phyloP scores from a whole-genome alignment of 2,113 vertebrate genomes.

The Pteropus alecto region DNA sequence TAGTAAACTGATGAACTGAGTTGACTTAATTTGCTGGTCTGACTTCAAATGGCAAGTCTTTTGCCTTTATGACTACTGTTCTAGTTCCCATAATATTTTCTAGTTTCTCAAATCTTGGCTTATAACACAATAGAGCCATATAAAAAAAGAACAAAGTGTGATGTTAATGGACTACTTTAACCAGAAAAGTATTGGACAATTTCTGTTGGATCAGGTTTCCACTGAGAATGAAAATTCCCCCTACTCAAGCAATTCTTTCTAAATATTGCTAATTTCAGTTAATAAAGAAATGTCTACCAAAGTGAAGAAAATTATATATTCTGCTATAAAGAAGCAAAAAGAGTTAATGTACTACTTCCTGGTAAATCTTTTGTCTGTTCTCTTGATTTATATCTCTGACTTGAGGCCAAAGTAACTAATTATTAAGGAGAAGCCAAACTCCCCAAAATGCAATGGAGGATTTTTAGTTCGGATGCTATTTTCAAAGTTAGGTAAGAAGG shows the following conservation, averaged over 20 bases:
- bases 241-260: background rate
- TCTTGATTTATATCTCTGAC: background rate
- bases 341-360: background rate
- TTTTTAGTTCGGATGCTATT: background rate
- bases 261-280: background rate
- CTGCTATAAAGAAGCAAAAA: background rate
- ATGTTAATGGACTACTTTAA: background rate
- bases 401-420: background rate
- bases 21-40: background rate
- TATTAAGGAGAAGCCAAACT: background rate
- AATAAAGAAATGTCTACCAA: background rate
- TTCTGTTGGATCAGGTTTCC: background rate
- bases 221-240: background rate
- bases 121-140: background rate
- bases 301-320: background rate
- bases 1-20: background rate
- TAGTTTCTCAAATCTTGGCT: background rate
- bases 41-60: background rate
- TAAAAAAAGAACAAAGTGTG: background rate
- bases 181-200: background rate
- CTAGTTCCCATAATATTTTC: background rate
- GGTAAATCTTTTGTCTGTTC: background rate
- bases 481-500: background rate
- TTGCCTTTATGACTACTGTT: background rate
- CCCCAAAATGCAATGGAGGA: background rate